These are phyloP conservation scores for Hippoglossus hippoglossus DNA, from an alignment of 2,797 vertebrate species.

Conservation along the genomic window DNA sequence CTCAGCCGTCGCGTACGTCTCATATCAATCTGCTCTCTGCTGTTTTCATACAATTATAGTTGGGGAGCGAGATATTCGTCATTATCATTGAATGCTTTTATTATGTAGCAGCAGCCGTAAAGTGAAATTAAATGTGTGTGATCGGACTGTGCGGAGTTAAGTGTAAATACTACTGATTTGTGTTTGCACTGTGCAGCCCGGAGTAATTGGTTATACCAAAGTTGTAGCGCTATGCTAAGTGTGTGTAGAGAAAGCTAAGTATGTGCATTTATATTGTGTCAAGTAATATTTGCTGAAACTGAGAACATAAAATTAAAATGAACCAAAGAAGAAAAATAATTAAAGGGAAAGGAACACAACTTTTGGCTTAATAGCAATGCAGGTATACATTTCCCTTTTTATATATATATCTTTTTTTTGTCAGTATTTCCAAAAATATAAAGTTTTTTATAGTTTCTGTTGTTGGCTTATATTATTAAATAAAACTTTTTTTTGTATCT, in stretches of 20 bases:
- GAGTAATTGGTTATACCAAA: conserved; percentile 52
- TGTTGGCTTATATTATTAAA: conserved; percentile 86
- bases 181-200: conserved; percentile 72
- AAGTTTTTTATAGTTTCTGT: conserved; percentile 86
- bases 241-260: conserved; percentile 66
- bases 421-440: conserved; percentile 90
- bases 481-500: conserved; percentile 87
- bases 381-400: conserved; percentile 85
- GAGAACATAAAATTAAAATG: conserved; percentile 37
- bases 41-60: conserved; percentile 51
- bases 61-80: conserved; percentile 58
- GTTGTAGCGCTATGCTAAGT: conserved; percentile 53
- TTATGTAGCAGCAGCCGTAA: conserved; percentile 75
- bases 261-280: conserved; percentile 66
- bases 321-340: conserved; percentile 44
- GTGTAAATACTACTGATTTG: conserved; percentile 54
- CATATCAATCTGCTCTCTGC: conserved; percentile 45
- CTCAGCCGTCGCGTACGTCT: conserved; percentile 45
- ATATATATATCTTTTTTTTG: conserved; percentile 79
- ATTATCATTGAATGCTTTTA: conserved; percentile 52
- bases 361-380: conserved; percentile 88
- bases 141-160: conserved; percentile 57
- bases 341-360: conserved; percentile 74
- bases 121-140: conserved; percentile 44
- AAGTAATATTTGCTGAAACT: conserved; percentile 66